Evolutionary conservation across 2,888 invertebrate genomes (phyloP), one percentile per base, ranked within the genome.

Genomic region (Polydrusus tereticollis): DNA sequence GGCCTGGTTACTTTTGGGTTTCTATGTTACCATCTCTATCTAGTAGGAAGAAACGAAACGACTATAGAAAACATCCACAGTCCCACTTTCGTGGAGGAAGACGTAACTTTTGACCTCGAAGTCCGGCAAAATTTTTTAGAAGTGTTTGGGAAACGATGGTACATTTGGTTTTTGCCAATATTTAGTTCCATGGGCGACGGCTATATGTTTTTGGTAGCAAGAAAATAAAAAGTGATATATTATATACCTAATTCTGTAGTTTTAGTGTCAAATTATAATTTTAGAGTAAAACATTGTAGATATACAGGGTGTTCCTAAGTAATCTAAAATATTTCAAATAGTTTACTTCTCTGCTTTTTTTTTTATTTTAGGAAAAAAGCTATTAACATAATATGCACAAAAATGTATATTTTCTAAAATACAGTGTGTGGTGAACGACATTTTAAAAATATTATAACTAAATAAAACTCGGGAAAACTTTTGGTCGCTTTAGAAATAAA

Each of bases 31-130:
- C 78, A 81, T 60, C 50, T 78, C 20, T 58, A 67, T 10, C 41
- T 79, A 16, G 43, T 79, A 43, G 60, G 69, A 10, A 73, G 57
- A 26, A 82, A 81, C 67, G 77, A 80, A 71, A 81, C 82, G 2
- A 80, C 80, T 0, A 33, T 81, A 38, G 82, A 82, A 65, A 75
- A 77, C 21, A 26, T 80, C 21, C 68, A 71, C n/a, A 67, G 69
- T 8, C 71, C 72, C 0, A 59, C 36, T 18, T 80, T 80, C 65
- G 41, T 63, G 5, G 75, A 78, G 6, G 76, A 75, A 29, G 73
- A 76, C 18, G 14, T 69, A 23, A 80, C 78, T 0, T 82, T 79
- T 60, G 76, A 81, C 72, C 65, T 81, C 43, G 81, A 82, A 21
- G 57, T 62, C 5, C 60, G 41, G 23, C 71, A 77, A 14, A 82